Percentiles rank a stretch among this genome's conserved stretches.
Conservation (phyloP, 2,888 invertebrate species). For the Habrosyne pyritoides region DNA sequence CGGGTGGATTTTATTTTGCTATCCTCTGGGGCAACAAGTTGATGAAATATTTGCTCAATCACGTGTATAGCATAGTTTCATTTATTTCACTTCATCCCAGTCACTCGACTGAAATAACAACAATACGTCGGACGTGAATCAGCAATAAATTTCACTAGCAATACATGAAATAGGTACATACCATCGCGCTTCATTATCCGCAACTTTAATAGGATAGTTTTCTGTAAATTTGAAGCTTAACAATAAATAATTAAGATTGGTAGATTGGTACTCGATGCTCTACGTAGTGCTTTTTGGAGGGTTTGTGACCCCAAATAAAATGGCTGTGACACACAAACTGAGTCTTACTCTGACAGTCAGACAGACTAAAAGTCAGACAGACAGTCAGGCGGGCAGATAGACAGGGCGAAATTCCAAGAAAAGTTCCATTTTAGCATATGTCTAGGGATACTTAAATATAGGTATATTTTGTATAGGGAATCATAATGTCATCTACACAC, state of each 20-base stretch:
- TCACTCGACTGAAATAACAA: conserved; percentile 77
- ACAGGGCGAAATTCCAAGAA: too few species aligned
- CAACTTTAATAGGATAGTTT: conserved; percentile 24
- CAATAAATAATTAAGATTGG: background rate
- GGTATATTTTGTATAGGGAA: too few species aligned
- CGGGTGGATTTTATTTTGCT: conserved; percentile 52
- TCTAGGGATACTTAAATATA: too few species aligned
- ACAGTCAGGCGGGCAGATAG: too few species aligned
- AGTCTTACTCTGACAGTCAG: too few species aligned
- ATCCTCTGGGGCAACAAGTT: conserved; percentile 76
- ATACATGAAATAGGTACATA: conserved; percentile 41
- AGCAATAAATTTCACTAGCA: conserved; percentile 70
- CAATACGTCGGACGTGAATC: conserved; percentile 69
- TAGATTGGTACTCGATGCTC: too few species aligned
- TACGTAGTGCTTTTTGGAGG: too few species aligned
- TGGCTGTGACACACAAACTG: too few species aligned
- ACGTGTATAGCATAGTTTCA: conserved; percentile 79
- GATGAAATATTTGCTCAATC: conserved; percentile 81
- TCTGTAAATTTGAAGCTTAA: background rate
- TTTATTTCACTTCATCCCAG: conserved; percentile 79
- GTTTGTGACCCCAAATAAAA: too few species aligned
- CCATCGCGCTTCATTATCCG: conserved; percentile 43
- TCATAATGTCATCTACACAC: too few species aligned
- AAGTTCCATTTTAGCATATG: too few species aligned
- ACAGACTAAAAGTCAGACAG: too few species aligned